Evolutionary conservation across 2,888 invertebrate species (phyloP), one percentile per base, ranked within the genome.

Genomic region (Chydorus sphaericus): DNA sequence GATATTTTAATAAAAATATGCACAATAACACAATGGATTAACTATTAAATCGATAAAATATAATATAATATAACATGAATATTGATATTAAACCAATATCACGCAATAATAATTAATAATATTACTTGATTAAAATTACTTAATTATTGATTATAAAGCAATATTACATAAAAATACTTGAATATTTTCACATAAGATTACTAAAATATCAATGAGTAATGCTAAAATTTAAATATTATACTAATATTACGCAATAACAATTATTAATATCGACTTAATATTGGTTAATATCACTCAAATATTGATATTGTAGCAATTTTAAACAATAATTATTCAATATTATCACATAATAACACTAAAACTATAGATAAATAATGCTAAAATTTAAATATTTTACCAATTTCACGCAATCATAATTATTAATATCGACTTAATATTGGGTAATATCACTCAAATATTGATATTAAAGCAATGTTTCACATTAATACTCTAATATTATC

Each of bases 241-340:
- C 8, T n/a, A n/a, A 39, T 6, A 39, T 10, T 39, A 6, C 20
- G 7, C 20, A 39, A 39, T 39, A n/a, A n/a, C n/a, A n/a, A n/a
- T n/a, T n/a, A n/a, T n/a, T n/a, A n/a, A n/a, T n/a, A n/a, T n/a
- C n/a, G n/a, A n/a, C n/a, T 7, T 6, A n/a, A n/a, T n/a, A 23
- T 18, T 39, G 16, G 8, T 39, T 18, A 39, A 18, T 10, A 39
- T 39, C 8, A 39, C 39, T 18, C n/a, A 10, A n/a, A 6, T n/a
- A 39, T 18, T 39, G 20, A 54, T n/a, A 55, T n/a, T 23, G n/a
- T 23, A 29, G 20, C 1, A 26, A 16, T 26, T 48, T 29, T 30
- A 57, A 38, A 37, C 30, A 58, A 50, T n/a, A 30, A 56, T 26
- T 31, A 57, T 23, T 20, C 48, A 16, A 16, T 38, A 18, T 28